Base-by-base conservation (phyloP, 2,797 vertebrate genomes). In the Eulemur coronatus region DNA sequence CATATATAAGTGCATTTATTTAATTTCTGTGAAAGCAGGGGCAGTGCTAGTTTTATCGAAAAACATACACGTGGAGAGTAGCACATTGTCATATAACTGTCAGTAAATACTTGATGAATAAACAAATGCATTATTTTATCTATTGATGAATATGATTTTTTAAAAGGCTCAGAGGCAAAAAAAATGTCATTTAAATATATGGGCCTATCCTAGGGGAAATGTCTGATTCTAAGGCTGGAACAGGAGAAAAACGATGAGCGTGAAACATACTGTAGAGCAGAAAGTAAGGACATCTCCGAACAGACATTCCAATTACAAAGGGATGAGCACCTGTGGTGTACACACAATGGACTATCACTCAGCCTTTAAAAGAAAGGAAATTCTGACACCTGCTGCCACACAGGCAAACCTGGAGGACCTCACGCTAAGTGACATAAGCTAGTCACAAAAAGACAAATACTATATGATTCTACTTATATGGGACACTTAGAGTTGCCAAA, bases 391-490 rank as follows among this genome's bases (percentile, higher is more conserved):
- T 33, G 50, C 22, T 12, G 7, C 7, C 18, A n/a, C 48, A 26
- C 3, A 30, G 76, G 35, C 5, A 14, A 20, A 65, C 38, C n/a
- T 28, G 18, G n/a, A 57, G 50, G 63, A 35, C 50, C 46, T 11
- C 24, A n/a, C 0, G 12, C 4, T 4, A 4, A 59, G 38, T n/a
- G 22, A 46, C 35, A 20, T 7, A 52, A 38, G 18, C 46, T 24
- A 90, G 35, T 67, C 63, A 13, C 65, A 14, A 14, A 46, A 46
- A n/a, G 38, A 17, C 7, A 9, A n/a, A 26, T 2, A 6, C 89
- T 28, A 2, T 20, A 24, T 26, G 33, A 35, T 22, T 12, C 63
- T 5, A 3, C 22, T 5, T 4, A 10, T 4, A 2, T 20, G 18
- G 61, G 28, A 14, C 24, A 9, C 63, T 43, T 22, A 12, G 38